Conservation (phyloP, 2,113 vertebrate species). For the Corythoichthys intestinalis region DNA sequence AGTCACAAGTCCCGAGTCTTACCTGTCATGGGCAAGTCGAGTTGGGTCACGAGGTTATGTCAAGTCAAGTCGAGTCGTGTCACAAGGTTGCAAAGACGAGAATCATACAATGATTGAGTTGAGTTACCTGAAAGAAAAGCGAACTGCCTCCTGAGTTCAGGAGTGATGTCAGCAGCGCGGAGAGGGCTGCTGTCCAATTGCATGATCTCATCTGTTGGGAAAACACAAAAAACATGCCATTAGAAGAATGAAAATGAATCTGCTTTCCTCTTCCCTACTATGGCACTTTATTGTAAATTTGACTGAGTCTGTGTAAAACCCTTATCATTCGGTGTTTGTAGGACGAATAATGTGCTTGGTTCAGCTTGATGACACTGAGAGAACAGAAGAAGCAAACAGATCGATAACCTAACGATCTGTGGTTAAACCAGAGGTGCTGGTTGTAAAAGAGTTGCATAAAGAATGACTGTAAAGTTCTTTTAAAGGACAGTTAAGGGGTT, state of each 20-base stretch:
- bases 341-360: neutral
- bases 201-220: conserved; percentile 92
- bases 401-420: neutral
- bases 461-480: neutral
- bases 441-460: neutral
- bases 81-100: no score
- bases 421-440: neutral
- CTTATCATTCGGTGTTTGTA: neutral
- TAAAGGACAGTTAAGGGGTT: neutral
- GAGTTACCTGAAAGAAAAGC: conserved; percentile 90
- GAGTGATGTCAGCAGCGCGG: conserved; percentile 85
- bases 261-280: neutral
- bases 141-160: conserved; percentile 89
- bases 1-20: no score
- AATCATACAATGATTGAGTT: no score
- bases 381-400: neutral
- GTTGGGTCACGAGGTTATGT: no score
- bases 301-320: neutral
- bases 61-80: no score
- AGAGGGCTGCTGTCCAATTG: conserved; percentile 86
- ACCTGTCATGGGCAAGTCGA: no score
- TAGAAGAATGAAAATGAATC: neutral
- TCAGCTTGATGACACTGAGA: neutral
- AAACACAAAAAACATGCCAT: conserved; percentile 1
- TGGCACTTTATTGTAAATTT: neutral